Evolutionary conservation across 2,888 invertebrate species (phyloP).

Genomic region (Brenthis ino): DNA sequence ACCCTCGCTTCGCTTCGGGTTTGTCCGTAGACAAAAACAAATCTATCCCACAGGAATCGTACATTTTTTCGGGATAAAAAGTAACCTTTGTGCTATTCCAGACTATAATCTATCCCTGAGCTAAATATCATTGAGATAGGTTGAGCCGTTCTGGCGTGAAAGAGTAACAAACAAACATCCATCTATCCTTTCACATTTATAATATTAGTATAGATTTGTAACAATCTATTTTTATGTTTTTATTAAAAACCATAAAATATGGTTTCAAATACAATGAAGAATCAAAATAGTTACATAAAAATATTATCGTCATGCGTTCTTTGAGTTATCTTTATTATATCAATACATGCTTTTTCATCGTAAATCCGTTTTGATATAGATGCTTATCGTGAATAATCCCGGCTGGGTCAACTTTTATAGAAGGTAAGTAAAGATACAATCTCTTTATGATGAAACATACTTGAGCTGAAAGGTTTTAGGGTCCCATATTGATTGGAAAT

Average conservation of each 20-base stretch:
- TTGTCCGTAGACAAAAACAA: no score
- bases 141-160: no score
- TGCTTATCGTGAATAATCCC: constrained; percentile 40
- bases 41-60: no score
- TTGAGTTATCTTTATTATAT: constrained; percentile 37
- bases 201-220: no score
- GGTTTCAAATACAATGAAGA: constrained; percentile 1
- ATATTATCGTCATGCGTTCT: constrained; percentile 23
- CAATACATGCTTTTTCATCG: constrained; percentile 41
- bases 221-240: no score
- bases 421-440: constrained; percentile 51
- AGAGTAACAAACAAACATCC: no score
- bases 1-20: no score
- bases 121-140: no score
- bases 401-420: constrained; percentile 50
- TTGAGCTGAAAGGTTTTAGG: constrained; percentile 21
- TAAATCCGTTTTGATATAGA: constrained; percentile 49
- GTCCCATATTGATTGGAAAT: constrained; percentile 14
- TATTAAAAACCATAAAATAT: constrained; percentile 5
- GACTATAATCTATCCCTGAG: no score
- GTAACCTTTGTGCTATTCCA: no score
- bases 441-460: constrained; percentile 45
- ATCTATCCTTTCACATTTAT: no score
- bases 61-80: no score
- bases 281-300: constrained; percentile 7